Base-by-base conservation (phyloP, 2,113 vertebrate genomes). In the Oreochromis tanganicae region DNA sequence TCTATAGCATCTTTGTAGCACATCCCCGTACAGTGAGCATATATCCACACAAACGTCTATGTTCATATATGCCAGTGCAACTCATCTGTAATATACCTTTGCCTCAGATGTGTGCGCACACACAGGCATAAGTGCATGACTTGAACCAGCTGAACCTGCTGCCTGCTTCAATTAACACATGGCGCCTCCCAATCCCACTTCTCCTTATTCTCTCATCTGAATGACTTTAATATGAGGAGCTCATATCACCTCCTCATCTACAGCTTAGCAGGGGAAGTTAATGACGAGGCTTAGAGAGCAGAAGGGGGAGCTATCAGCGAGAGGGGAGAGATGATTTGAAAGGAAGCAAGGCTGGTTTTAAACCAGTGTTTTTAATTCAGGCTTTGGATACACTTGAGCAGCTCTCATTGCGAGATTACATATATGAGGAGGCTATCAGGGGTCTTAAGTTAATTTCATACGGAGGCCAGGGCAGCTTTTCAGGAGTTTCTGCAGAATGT, bases 381-480 rank as follows among this genome's bases (percentile, higher is more conserved):
- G 91, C 85, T 82, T 91, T 94, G 93, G 95, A 96, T 95, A 94
- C 95, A 96, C 95, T 95, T 94, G 95, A 96, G 93, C 92, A 95
- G 91, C 92, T 95, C 92, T 89, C 85, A 93, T 88, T 94, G 93
- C 88, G 92, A 94, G 95, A 96, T 96, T 96, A 92, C 78, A 92
- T 85, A 43, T 89, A 94, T 93, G 90, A 95, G 91, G 92, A 95
- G 92, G 93, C 94, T 86, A 95, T 91, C 91, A 61, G 85, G 90
- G 89, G 90, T 75, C 87, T 92, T 84, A 52, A 90, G 94, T 94
- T 96, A 92, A 95, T 95, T 96, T 94, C 91, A 91, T 55, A 86
- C 80, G 50, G 56, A 88, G 82, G 84, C 85, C 59, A 57, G 75
- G 80, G 85, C 81, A 73, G 81, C 85, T 84, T 94, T 83, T 59